Evolutionary conservation across 2,888 invertebrate species (phyloP).

Genomic region (Argynnis bischoffii): DNA sequence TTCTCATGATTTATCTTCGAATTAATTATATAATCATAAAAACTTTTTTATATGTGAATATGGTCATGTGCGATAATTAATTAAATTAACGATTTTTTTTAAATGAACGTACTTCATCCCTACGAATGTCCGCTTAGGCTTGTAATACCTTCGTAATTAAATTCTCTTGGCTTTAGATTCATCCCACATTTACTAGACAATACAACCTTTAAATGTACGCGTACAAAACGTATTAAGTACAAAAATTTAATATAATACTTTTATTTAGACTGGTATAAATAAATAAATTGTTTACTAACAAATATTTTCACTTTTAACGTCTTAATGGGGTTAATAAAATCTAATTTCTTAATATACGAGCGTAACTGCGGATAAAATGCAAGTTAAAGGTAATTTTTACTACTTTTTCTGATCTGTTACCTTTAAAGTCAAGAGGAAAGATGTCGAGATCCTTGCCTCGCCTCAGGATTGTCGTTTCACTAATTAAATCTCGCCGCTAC

Average conservation of each 20-base stretch:
- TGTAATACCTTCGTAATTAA: constrained; percentile 41
- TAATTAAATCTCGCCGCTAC: constrained; percentile 80
- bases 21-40: no score
- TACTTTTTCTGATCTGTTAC: constrained; percentile 14
- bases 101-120: constrained; percentile 28
- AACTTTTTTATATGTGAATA: no score
- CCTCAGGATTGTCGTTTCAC: constrained; percentile 67
- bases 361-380: no score
- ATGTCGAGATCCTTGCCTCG: constrained; percentile 31
- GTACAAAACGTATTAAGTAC: constrained; percentile 11
- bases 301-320: no score
- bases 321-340: no score
- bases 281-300: no score
- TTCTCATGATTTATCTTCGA: not conserved
- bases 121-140: constrained; percentile 35
- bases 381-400: not conserved
- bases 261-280: no score
- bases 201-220: constrained; percentile 16
- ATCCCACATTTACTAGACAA: constrained; percentile 41
- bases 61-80: not conserved
- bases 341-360: no score
- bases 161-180: constrained; percentile 42
- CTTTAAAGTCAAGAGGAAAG: constrained; percentile 25
- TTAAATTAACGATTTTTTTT: not conserved
- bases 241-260: constrained; percentile 3